Conservation (phyloP, 2,888 invertebrate genomes). For the Euclidia mi region DNA sequence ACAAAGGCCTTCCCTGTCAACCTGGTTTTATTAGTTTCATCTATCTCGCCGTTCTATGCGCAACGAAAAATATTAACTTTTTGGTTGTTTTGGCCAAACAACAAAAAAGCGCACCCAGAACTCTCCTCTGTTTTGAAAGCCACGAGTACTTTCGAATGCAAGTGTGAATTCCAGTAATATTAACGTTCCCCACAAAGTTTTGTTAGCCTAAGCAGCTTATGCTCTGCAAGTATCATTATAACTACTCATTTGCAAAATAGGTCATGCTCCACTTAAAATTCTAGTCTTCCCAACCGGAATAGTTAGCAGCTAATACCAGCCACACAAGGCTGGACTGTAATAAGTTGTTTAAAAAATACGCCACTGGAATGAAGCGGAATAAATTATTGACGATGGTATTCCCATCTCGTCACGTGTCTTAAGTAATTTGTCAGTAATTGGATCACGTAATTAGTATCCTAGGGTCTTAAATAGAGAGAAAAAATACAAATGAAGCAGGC, state of each 20-base stretch:
- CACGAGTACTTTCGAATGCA: too few species aligned
- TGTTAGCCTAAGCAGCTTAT: background rate
- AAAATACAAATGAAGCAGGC: background rate
- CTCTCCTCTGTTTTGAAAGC: too few species aligned
- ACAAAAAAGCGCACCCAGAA: too few species aligned
- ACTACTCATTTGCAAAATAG: conserved; percentile 11
- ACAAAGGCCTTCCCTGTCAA: too few species aligned
- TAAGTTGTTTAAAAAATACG: conserved; percentile 44
- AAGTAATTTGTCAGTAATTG: conserved; percentile 41
- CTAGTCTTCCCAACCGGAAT: conserved; percentile 9
- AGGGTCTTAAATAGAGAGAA: conserved; percentile 8
- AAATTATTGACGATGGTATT: conserved; percentile 38
- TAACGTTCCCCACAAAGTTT: too few species aligned
- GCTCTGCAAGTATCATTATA: background rate
- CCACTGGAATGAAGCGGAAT: conserved; percentile 29
- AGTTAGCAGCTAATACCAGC: conserved; percentile 18
- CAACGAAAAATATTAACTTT: too few species aligned
- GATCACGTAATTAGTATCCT: conserved; percentile 27
- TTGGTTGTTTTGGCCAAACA: too few species aligned
- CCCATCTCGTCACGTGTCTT: conserved; percentile 30
- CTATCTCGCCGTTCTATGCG: too few species aligned
- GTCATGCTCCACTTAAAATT: conserved; percentile 16
- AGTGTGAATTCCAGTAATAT: too few species aligned
- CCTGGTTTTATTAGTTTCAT: too few species aligned
- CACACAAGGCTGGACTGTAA: conserved; percentile 18